A percentile compares a stretch with the other conserved stretches of the same genome.
These are phyloP conservation scores for Thera obeliscata DNA, from an alignment of 2,888 invertebrate species.

Conservation along the genomic window DNA sequence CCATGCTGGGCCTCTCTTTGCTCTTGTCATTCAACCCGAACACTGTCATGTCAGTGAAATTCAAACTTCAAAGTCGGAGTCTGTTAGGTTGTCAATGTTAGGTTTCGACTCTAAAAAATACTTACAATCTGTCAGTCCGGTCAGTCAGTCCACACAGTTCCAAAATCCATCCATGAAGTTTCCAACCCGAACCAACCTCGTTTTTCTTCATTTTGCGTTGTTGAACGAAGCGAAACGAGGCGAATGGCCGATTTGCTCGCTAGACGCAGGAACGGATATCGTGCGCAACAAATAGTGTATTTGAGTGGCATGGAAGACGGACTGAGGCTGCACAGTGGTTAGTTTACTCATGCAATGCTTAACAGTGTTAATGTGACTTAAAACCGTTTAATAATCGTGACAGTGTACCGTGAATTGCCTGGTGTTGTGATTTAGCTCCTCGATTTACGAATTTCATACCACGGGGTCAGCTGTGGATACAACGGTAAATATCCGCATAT, in stretches of 20 bases:
- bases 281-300: slow-evolving; percentile 62
- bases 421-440: slow-evolving; percentile 49
- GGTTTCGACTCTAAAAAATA: too few relatives aligned
- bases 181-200: slow-evolving; percentile 1
- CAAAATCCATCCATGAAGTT: too few relatives aligned
- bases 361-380: slow-evolving; percentile 22
- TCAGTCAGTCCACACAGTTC: too few relatives aligned
- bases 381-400: slow-evolving; percentile 29
- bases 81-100: too few relatives aligned
- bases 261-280: slow-evolving; percentile 43
- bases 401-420: slow-evolving; percentile 48
- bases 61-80: too few relatives aligned
- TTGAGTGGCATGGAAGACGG: slow-evolving; percentile 48
- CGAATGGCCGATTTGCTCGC: slow-evolving; percentile 48
- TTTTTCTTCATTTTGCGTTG: slow-evolving; percentile 31
- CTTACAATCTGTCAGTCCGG: too few relatives aligned
- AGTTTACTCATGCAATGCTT: slow-evolving; percentile 10
- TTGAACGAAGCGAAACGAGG: slow-evolving; percentile 43
- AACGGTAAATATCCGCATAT: slow-evolving; percentile 56
- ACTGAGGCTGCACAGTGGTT: slow-evolving; percentile 12
- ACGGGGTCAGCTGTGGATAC: slow-evolving; percentile 56
- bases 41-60: too few relatives aligned
- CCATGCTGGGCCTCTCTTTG: too few relatives aligned
- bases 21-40: too few relatives aligned
- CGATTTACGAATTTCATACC: slow-evolving; percentile 36